Evolutionary conservation across 2,113 vertebrate genomes (phyloP).

Genomic region (Menidia beryllina): DNA sequence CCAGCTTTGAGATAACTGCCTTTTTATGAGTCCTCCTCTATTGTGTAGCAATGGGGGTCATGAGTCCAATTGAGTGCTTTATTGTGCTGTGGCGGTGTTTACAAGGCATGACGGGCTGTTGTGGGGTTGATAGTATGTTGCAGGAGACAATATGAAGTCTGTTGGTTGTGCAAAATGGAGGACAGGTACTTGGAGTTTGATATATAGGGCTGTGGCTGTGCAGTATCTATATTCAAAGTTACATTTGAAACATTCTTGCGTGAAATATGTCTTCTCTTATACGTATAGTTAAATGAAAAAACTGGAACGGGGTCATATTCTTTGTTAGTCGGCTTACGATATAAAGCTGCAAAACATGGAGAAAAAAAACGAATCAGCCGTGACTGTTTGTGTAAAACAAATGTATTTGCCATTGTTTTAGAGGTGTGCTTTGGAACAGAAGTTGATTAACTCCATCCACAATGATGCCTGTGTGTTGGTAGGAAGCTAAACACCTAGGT

Average conservation of each 20-base stretch:
- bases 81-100: conserved; percentile 81
- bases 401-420: background rate
- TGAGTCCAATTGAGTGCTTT: conserved; percentile 86
- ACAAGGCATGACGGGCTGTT: conserved; percentile 75
- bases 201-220: conserved; percentile 35
- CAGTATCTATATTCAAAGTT: conserved; percentile 16
- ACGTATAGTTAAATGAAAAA: conserved; percentile 10
- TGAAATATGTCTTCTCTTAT: conserved; percentile 24
- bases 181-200: conserved; percentile 50
- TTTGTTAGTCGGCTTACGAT: background rate
- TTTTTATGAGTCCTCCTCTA: conserved; percentile 85
- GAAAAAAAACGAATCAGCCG: background rate
- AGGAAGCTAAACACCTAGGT: background rate
- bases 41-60: conserved; percentile 84
- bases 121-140: conserved; percentile 66
- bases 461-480: background rate
- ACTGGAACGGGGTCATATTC: background rate
- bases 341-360: background rate
- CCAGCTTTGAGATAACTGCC: conserved; percentile 83
- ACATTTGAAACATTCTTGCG: background rate
- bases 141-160: conserved; percentile 71
- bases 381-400: background rate
- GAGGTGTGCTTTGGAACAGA: background rate
- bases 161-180: conserved; percentile 61
- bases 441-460: background rate